These are phyloP conservation scores for Apodemia hepburni DNA, from an alignment of 2,888 invertebrate genomes.

Conservation along the genomic window DNA sequence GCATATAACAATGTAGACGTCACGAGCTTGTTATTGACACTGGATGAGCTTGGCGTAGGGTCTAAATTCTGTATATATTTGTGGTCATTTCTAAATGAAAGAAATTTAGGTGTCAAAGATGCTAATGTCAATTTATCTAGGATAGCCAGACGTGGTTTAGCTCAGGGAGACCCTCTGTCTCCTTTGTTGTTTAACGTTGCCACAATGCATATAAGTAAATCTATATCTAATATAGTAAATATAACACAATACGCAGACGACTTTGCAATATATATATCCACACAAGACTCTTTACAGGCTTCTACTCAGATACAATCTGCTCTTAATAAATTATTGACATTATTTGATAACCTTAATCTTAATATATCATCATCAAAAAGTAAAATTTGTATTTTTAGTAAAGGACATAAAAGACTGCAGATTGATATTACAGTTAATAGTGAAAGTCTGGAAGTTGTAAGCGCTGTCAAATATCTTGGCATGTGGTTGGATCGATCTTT, in stretches of 20 bases:
- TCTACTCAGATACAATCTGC: not conserved
- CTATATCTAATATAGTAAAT: not conserved
- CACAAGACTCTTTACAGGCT: not conserved
- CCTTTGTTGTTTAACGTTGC: not conserved
- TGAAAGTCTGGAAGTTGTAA: not conserved
- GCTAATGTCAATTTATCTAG: not conserved
- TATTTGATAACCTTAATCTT: not conserved
- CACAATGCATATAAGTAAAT: not conserved
- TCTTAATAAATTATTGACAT: not conserved
- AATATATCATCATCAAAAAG: not conserved
- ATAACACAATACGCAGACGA: not conserved
- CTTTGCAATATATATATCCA: not conserved
- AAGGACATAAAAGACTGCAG: not conserved
- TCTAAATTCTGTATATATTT: slow-evolving; percentile 7
- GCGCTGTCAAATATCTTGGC: not conserved
- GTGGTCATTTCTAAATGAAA: not conserved
- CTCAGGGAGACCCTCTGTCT: not conserved
- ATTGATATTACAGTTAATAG: not conserved
- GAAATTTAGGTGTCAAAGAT: not conserved
- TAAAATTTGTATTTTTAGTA: not conserved
- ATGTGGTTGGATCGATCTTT: slow-evolving; percentile 3
- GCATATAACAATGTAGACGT: slow-evolving; percentile 16
- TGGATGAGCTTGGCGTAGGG: slow-evolving; percentile 8
- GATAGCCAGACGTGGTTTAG: not conserved
- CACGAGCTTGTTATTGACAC: not conserved